A percentile compares a stretch with the other conserved stretches of the same genome.
Conservation (phyloP, 2,888 invertebrate species). For the Tyria jacobaeae region DNA sequence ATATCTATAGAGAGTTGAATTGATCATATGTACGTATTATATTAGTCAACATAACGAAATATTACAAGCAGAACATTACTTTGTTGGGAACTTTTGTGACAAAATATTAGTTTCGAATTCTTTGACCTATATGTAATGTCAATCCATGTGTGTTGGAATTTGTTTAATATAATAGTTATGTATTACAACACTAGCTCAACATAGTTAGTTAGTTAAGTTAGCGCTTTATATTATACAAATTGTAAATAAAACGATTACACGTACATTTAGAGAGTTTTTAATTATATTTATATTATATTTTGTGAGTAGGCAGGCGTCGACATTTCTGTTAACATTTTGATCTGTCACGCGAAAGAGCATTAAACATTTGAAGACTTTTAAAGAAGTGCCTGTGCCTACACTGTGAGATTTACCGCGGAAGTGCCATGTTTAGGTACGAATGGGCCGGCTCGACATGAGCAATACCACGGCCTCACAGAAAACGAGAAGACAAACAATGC, state of each 20-base stretch:
- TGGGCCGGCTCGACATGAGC: too few species aligned
- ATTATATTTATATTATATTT: not conserved
- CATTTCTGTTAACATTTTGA: not conserved
- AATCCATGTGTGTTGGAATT: not conserved
- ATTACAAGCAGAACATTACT: not conserved
- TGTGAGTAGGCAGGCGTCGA: too few species aligned
- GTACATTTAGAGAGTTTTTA: slow-evolving; percentile 21
- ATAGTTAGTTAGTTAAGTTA: slow-evolving; percentile 35
- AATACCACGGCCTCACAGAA: too few species aligned
- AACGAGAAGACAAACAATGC: too few species aligned
- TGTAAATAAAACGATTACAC: slow-evolving; percentile 51
- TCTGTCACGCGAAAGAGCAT: too few species aligned
- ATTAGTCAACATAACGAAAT: too few species aligned
- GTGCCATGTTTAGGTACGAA: too few species aligned
- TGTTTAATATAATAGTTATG: not conserved
- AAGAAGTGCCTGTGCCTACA: too few species aligned
- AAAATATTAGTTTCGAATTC: not conserved
- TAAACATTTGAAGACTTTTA: too few species aligned
- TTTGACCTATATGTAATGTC: not conserved
- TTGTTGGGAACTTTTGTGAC: not conserved
- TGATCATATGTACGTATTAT: too few species aligned
- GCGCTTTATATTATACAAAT: slow-evolving; percentile 43
- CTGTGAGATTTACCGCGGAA: too few species aligned
- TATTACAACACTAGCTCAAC: slow-evolving; percentile 16
- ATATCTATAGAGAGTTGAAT: too few species aligned